Conservation (phyloP, 2,797 vertebrate genomes). For the Pelochelys cantorii region DNA sequence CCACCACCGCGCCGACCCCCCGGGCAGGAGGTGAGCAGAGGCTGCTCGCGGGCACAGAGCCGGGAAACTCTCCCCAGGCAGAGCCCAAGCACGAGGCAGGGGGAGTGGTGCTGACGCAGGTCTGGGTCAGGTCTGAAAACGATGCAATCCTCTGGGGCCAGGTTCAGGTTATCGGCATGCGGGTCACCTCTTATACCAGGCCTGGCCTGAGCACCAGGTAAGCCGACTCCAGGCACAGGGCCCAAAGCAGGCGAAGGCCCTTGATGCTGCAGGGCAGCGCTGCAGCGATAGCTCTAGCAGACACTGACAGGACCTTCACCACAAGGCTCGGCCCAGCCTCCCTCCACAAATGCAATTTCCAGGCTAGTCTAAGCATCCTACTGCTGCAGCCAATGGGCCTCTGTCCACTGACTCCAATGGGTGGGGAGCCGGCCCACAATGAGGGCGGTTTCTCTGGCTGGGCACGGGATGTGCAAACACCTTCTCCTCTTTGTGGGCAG, state of each 20-base stretch:
- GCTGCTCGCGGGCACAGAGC: background rate
- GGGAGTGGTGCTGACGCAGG: background rate
- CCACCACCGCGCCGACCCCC: background rate
- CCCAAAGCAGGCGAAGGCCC: too few relatives aligned
- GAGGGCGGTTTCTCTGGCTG: too few relatives aligned
- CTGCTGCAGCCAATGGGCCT: too few relatives aligned
- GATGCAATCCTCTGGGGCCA: background rate
- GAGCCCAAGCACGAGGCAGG: background rate
- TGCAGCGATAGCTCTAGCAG: background rate
- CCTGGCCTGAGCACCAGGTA: background rate
- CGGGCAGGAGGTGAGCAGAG: background rate
- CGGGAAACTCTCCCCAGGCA: background rate
- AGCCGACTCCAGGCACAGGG: too few relatives aligned
- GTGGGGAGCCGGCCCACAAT: too few relatives aligned
- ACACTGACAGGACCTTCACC: fast-evolving
- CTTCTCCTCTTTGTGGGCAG: background rate
- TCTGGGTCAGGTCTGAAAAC: background rate
- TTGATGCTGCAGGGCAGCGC: background rate
- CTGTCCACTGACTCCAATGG: background rate
- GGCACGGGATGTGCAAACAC: background rate
- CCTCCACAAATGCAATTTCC: too few relatives aligned
- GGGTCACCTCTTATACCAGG: background rate
- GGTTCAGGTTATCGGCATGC: background rate
- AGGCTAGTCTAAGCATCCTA: background rate
- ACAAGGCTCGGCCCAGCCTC: fast-evolving